These are phyloP conservation scores for Cephalopachus bancanus DNA, from an alignment of 2,797 vertebrate genomes.

Conservation along the genomic window DNA sequence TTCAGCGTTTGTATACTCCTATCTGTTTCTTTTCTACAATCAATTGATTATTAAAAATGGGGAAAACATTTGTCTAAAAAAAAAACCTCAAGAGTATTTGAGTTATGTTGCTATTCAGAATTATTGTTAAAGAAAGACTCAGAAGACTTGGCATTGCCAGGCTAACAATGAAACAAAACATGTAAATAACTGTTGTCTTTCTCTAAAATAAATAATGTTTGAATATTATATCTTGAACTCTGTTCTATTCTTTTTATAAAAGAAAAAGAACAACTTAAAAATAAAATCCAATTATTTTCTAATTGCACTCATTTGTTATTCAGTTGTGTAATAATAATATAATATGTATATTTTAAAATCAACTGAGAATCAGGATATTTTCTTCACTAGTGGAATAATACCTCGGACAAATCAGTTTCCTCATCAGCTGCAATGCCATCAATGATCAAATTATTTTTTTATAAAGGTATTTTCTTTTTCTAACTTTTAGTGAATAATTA, in stretches of 20 bases:
- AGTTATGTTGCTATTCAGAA: not conserved
- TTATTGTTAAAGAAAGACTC: not conserved
- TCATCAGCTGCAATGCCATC: not conserved
- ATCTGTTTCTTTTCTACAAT: not conserved
- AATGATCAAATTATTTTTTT: not conserved
- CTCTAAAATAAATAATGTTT: not conserved
- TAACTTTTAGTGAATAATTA: not conserved
- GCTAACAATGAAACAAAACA: conserved; percentile 20
- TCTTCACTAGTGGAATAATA: not conserved
- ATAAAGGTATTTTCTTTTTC: not conserved
- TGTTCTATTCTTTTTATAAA: not conserved
- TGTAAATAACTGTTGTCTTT: not conserved
- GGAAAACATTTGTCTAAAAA: not conserved
- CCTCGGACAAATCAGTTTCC: not conserved
- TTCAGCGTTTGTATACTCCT: not conserved
- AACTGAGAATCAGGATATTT: not conserved
- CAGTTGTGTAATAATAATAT: not conserved
- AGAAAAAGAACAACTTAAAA: not conserved
- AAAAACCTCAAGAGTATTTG: not conserved
- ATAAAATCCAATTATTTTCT: not conserved
- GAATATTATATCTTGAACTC: not conserved
- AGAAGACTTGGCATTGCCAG: not conserved
- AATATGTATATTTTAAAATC: not conserved
- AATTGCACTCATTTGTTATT: not conserved
- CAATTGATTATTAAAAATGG: not conserved